Base-by-base conservation (phyloP, 2,888 invertebrate species). In the Cryptops parisi region DNA sequence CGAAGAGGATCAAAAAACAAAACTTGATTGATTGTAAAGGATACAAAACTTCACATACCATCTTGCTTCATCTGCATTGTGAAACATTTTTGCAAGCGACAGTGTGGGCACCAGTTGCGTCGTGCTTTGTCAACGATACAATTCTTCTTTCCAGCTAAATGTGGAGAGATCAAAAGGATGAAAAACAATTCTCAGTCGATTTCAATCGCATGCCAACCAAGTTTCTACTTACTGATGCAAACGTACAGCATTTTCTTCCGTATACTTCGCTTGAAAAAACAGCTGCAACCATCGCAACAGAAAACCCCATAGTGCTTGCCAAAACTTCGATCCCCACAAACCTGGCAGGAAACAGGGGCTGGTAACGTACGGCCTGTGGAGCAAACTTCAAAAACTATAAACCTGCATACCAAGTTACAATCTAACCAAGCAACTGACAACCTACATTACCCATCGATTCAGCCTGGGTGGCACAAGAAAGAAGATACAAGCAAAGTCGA, bases 211-310 rank as follows among this genome's bases (percentile, higher is more conserved):
- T 33, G 15, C 33, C 6, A 33, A 33, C 15, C 15, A 12, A 41
- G 6, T 6, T 41, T 12, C 6, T 41, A 60, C 75, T 72, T 70
- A 83, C 83, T 79, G 59, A 86, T 86, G 67, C 88, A 88, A 24
- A 78, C 76, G 65, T 86, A 88, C 21, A 76, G 68, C 48, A 80
- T 80, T 43, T 78, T 78, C 57, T 79, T 78, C 44, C 88, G 73
- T 45, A 88, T 78, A 59, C 83, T 84, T 60, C 88, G 73, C 67
- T 89, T 89, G 70, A 89, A 89, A 68, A 89, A 89, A 63, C 89
- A 89, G 49, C 85, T 84, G 65, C 88, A 89, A 1, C 88, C 88
- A 64, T 89, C 88, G 67, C 88, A 89, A 63, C 84, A 84, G 66
- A 78, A 80, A 15, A 84, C 81, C 0, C 87, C 86, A 63, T 86